Percentiles rank a stretch among this genome's conserved stretches.
phyloP scores from a whole-genome alignment of 2,797 vertebrate species.

The Tapirus indicus region DNA sequence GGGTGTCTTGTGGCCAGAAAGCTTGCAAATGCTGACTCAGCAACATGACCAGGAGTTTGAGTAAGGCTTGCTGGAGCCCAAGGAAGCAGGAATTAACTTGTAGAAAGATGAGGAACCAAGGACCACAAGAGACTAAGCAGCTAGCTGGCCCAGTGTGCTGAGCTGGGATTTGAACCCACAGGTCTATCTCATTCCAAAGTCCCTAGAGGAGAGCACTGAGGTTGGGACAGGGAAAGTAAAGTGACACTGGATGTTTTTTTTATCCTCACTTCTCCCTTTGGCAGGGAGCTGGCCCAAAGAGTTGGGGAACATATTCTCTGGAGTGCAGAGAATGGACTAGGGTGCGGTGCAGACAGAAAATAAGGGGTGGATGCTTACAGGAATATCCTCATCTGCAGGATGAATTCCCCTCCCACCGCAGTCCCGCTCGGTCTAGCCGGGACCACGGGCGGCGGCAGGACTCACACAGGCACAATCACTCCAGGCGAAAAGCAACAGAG shows the following conservation, averaged over 20 bases:
- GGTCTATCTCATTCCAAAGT: neutral
- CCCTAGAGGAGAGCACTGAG: neutral
- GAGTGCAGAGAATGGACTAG: no score
- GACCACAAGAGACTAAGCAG: neutral
- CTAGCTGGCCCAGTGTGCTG: neutral
- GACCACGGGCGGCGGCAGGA: neutral
- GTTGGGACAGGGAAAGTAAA: neutral
- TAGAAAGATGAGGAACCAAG: neutral
- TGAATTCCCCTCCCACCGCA: neutral
- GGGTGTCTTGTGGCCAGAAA: neutral
- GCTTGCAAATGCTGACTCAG: neutral
- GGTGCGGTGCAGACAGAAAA: neutral
- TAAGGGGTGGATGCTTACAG: neutral
- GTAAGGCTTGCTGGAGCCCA: neutral
- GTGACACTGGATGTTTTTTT: neutral
- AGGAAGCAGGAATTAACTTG: neutral
- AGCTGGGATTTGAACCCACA: neutral
- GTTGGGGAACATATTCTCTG: neutral
- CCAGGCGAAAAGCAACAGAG: neutral
- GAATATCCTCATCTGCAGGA: neutral
- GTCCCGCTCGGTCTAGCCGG: rapidly evolving
- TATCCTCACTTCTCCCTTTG: neutral
- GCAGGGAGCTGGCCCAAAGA: neutral
- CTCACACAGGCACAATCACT: neutral
- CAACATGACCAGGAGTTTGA: neutral